A percentile compares a stretch with the other conserved stretches of the same genome.
phyloP scores from a whole-genome alignment of 2,888 invertebrate species.

The Cactoblastis cactorum region DNA sequence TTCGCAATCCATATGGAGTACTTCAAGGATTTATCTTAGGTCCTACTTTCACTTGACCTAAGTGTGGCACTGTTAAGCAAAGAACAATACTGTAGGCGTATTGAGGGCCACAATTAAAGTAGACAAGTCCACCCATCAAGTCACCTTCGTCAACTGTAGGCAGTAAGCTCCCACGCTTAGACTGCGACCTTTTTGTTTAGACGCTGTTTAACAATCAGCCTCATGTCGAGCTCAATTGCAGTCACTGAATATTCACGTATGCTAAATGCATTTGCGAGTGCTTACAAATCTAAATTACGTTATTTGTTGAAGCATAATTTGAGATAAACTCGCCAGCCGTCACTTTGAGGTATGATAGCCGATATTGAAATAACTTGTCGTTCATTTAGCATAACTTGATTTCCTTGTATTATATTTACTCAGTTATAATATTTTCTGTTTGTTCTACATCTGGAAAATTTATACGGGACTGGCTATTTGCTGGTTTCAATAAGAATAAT shows the following conservation, averaged over 20 bases:
- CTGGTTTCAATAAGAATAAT: background rate
- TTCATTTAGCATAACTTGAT: slow-evolving; percentile 20
- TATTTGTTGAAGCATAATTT: slow-evolving; percentile 14
- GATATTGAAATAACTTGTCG: slow-evolving; percentile 19
- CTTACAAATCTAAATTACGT: slow-evolving; percentile 39
- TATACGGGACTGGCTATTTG: background rate
- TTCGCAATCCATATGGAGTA: slow-evolving; percentile 3
- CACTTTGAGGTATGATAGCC: slow-evolving; percentile 16
- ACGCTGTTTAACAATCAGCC: slow-evolving; percentile 45
- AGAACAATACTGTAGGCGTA: slow-evolving; percentile 43
- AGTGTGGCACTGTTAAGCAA: slow-evolving; percentile 31
- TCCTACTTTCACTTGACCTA: slow-evolving; percentile 23
- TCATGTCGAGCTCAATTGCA: slow-evolving; percentile 44
- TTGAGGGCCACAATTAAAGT: slow-evolving; percentile 51
- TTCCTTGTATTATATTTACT: slow-evolving; percentile 13
- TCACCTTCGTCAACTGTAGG: slow-evolving; percentile 52
- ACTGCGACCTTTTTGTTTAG: slow-evolving; percentile 56
- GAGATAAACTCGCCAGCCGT: slow-evolving; percentile 20
- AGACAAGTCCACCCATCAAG: slow-evolving; percentile 52
- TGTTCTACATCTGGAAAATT: background rate
- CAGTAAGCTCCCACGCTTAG: slow-evolving; percentile 56
- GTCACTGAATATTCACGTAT: slow-evolving; percentile 62
- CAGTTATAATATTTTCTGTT: slow-evolving; percentile 1
- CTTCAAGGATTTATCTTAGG: slow-evolving; percentile 5
- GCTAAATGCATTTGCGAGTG: slow-evolving; percentile 44